These are phyloP conservation scores for Diabrotica undecimpunctata DNA, from an alignment of 1,140 invertebrate genomes.

Conservation along the genomic window DNA sequence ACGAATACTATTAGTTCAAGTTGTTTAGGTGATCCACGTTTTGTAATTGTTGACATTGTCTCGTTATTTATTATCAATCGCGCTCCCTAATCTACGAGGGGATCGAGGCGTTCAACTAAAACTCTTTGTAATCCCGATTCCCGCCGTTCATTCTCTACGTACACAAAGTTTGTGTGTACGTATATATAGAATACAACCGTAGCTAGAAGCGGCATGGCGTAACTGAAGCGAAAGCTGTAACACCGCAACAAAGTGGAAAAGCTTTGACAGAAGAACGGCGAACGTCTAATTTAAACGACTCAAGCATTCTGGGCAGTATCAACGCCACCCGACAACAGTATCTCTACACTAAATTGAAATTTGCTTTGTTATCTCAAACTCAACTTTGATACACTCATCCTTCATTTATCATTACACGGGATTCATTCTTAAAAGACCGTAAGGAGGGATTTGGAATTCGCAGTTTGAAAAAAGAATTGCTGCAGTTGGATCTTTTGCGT, in stretches of 20 bases:
- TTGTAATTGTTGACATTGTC: too few species aligned
- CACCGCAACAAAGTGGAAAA: constrained; percentile 34
- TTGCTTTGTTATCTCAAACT: constrained; percentile 25
- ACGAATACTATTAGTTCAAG: too few species aligned
- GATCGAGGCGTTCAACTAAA: too few species aligned
- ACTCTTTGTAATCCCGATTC: too few species aligned
- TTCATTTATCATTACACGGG: constrained; percentile 16
- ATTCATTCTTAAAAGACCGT: background rate
- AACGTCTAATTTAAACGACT: constrained; percentile 28
- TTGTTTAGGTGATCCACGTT: too few species aligned
- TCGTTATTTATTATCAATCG: too few species aligned
- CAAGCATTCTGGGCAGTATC: constrained; percentile 7
- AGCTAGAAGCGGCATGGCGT: background rate
- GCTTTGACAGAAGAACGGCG: constrained; percentile 29
- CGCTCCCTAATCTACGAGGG: too few species aligned
- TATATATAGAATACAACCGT: too few species aligned
- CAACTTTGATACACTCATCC: constrained; percentile 29
- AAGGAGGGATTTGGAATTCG: too few species aligned
- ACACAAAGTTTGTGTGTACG: background rate
- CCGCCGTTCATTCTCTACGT: too few species aligned
- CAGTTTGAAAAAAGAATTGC: too few species aligned
- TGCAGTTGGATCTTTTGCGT: too few species aligned
- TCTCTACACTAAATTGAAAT: constrained; percentile 13
- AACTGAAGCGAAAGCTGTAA: background rate
- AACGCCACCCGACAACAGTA: background rate